Conservation (phyloP, 2,113 vertebrate genomes). For the Acrocephalus kingi region DNA sequence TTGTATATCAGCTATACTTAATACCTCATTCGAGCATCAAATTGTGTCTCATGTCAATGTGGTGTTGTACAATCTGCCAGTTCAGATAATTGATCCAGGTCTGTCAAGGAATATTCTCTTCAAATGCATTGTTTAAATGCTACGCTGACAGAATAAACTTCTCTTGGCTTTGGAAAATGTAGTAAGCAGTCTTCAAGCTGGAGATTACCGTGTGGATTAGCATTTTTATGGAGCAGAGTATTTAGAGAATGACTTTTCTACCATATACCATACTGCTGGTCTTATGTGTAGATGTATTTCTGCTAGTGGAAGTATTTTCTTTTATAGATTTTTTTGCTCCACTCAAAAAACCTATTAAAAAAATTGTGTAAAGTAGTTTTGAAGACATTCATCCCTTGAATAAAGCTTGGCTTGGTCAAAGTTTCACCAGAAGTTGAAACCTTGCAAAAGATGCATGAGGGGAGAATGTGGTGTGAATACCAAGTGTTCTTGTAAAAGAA, state of each 20-base stretch:
- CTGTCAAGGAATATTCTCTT: background rate
- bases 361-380: background rate
- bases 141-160: background rate
- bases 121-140: background rate
- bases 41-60: rapidly evolving
- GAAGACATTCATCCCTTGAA: background rate
- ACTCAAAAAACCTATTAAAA: background rate
- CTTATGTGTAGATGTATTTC: background rate
- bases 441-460: background rate
- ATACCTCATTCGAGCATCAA: background rate
- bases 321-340: rapidly evolving
- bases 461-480: background rate
- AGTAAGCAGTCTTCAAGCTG: background rate
- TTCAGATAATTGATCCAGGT: background rate
- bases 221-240: background rate
- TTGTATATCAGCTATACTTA: background rate
- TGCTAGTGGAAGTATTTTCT: background rate
- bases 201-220: background rate
- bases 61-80: background rate
- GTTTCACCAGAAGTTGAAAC: background rate
- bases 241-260: background rate
- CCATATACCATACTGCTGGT: background rate
- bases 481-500: background rate
- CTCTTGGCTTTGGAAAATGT: background rate
- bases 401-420: background rate